Conservation (phyloP, 1,140 invertebrate genomes). For the Drosophila takahashii region DNA sequence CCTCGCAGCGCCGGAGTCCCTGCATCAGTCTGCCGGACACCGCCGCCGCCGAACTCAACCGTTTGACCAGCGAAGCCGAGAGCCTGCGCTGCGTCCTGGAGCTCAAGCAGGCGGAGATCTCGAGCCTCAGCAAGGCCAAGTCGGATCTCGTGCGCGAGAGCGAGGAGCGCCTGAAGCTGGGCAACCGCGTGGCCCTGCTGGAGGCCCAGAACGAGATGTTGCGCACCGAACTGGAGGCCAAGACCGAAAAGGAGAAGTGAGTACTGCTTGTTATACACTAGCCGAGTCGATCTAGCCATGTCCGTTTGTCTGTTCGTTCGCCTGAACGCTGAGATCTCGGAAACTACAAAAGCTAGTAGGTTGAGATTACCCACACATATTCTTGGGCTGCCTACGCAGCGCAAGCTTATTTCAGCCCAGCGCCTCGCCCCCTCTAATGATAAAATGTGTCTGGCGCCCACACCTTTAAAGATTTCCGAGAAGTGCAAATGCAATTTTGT, state of each 20-base stretch:
- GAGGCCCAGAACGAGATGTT: constrained; percentile 90
- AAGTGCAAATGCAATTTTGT: too few relatives aligned
- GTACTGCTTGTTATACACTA: too few relatives aligned
- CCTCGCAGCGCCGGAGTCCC: constrained; percentile 55
- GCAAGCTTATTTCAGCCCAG: too few relatives aligned
- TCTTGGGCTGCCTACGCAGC: too few relatives aligned
- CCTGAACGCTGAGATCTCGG: too few relatives aligned
- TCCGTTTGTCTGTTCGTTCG: too few relatives aligned
- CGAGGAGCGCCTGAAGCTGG: constrained; percentile 86
- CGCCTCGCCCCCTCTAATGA: too few relatives aligned
- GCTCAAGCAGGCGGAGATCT: constrained; percentile 90
- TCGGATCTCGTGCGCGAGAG: constrained; percentile 86
- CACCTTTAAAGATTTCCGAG: too few relatives aligned
- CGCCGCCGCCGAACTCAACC: constrained; percentile 68
- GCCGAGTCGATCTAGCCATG: too few relatives aligned
- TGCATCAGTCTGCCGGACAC: constrained; percentile 48
- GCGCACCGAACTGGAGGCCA: constrained; percentile 88
- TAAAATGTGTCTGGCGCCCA: too few relatives aligned
- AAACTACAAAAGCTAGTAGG: too few relatives aligned
- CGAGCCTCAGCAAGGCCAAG: constrained; percentile 88
- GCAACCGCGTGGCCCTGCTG: constrained; percentile 86
- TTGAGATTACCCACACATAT: too few relatives aligned
- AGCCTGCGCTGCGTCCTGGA: constrained; percentile 91
- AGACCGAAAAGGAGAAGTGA: constrained; percentile 86
- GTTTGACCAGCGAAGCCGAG: constrained; percentile 88